Conservation (phyloP, 2,888 invertebrate genomes). For the Furcula furcula region DNA sequence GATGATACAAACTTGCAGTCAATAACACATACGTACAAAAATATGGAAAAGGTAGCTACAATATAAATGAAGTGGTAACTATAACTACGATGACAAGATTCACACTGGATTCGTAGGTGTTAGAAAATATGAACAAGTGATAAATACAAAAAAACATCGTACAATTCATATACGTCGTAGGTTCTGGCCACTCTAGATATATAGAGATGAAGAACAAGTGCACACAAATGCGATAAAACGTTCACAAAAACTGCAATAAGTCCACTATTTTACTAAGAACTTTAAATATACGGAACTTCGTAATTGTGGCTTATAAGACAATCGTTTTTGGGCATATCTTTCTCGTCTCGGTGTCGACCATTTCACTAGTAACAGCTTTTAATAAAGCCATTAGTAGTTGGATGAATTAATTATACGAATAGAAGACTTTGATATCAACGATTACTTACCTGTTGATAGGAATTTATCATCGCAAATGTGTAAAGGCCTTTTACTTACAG, state of each 20-base stretch:
- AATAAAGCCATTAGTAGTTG: constrained; percentile 1
- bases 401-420: not conserved
- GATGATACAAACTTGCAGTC: constrained; percentile 3
- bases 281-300: not conserved
- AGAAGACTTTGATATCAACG: not conserved
- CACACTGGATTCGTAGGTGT: constrained; percentile 23
- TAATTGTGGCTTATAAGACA: not conserved
- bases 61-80: constrained; percentile 27
- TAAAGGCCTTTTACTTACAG: not conserved
- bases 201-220: constrained; percentile 52
- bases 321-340: not conserved
- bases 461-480: not conserved
- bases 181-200: constrained; percentile 53
- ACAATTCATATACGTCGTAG: constrained; percentile 10
- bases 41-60: not conserved
- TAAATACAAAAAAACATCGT: constrained; percentile 2
- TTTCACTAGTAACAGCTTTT: constrained; percentile 1
- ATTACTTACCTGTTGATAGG: not conserved
- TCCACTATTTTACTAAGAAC: too few relatives aligned
- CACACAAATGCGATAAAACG: constrained; percentile 11
- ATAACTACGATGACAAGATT: constrained; percentile 30
- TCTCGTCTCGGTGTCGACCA: not conserved
- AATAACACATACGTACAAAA: not conserved
- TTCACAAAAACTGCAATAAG: not conserved
- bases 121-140: constrained; percentile 16